phyloP scores from a whole-genome alignment of 2,113 vertebrate species.

The Rousettus leschenaultii region DNA sequence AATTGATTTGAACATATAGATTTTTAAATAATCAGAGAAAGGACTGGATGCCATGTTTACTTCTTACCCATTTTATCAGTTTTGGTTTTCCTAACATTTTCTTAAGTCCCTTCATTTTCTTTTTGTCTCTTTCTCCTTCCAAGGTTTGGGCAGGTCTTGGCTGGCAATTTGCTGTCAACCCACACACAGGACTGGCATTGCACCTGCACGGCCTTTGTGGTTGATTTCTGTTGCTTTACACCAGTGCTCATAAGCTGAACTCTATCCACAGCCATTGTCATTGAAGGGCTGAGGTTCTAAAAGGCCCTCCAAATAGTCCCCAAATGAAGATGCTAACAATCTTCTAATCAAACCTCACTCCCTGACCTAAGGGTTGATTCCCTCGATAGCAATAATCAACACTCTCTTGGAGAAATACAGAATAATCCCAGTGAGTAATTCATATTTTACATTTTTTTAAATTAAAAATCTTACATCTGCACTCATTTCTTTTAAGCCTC shows the following conservation, averaged over 20 bases:
- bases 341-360: not conserved
- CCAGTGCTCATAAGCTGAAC: not conserved
- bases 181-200: fast-evolving
- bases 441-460: not conserved
- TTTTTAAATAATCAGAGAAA: not conserved
- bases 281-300: not conserved
- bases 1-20: not conserved
- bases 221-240: not conserved
- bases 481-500: not conserved
- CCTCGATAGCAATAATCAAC: not conserved
- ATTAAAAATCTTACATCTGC: not conserved
- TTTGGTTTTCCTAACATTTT: not conserved
- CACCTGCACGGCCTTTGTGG: not conserved
- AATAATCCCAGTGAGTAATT: not conserved
- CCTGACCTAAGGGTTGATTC: not conserved
- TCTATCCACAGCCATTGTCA: not conserved
- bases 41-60: not conserved
- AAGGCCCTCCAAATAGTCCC: not conserved
- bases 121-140: not conserved
- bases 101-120: not conserved
- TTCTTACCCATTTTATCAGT: not conserved
- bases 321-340: not conserved
- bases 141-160: not conserved
- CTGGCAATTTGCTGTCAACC: too few species aligned
- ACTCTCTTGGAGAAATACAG: not conserved